Evolutionary conservation across 2,888 invertebrate species (phyloP).

Genomic region (Thymelicus acteon): DNA sequence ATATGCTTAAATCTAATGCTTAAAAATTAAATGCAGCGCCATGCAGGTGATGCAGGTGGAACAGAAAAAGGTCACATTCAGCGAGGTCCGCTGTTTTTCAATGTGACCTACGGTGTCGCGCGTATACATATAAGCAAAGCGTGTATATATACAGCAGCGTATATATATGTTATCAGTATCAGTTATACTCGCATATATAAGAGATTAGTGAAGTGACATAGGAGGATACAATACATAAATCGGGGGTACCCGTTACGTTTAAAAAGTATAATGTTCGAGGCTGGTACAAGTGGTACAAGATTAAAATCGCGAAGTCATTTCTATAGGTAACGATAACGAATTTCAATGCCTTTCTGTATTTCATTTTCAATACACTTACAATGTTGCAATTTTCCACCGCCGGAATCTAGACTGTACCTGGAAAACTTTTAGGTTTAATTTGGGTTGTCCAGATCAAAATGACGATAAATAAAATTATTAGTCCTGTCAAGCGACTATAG

Average conservation of each 20-base stretch:
- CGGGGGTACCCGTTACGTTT: background rate
- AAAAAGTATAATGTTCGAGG: background rate
- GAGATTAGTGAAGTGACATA: too few species aligned
- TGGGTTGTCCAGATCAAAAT: background rate
- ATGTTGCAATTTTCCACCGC: slow-evolving; percentile 8
- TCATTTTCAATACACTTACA: slow-evolving; percentile 13
- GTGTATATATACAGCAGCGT: too few species aligned
- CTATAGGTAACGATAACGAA: slow-evolving; percentile 7
- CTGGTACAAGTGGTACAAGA: background rate
- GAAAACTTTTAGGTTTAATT: background rate
- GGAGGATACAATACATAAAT: background rate
- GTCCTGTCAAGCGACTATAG: slow-evolving; percentile 4
- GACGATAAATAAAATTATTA: background rate
- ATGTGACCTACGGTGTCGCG: too few species aligned
- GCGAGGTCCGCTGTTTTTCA: too few species aligned
- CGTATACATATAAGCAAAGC: too few species aligned
- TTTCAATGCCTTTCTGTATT: slow-evolving; percentile 15
- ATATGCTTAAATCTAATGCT: too few species aligned
- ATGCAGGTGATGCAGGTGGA: too few species aligned
- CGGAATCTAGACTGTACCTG: background rate
- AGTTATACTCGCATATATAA: too few species aligned
- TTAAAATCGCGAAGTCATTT: slow-evolving; percentile 18
- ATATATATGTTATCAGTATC: too few species aligned
- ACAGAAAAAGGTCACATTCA: too few species aligned
- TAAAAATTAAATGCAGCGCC: too few species aligned